Base-by-base conservation (phyloP, 2,888 invertebrate species). In the Linnaemya vulpina region DNA sequence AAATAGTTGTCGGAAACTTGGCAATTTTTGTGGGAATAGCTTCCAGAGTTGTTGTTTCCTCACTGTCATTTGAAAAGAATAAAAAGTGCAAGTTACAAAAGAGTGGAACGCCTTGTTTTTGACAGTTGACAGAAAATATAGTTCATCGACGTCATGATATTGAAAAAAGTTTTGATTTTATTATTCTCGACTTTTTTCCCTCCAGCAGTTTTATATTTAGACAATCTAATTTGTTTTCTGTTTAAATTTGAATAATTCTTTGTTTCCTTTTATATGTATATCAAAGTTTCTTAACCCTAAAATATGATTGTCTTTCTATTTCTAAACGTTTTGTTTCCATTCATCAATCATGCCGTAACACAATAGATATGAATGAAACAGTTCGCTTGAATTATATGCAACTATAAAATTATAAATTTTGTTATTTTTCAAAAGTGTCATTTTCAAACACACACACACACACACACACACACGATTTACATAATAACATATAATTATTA, bases 401-500 rank as follows among this genome's bases (percentile, higher is more conserved):
- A 53, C 8, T 46, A n/a, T n/a, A n/a, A 67, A 76, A 49, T 76
- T 76, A 51, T n/a, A n/a, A n/a, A 76, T 43, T 46, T 43, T 67
- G 55, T 58, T 76, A 30, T 20, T 25, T 40, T 17, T 17, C 0
- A 8, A 20, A 46, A 73, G 60, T 63, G 17, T 51, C 62, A 63
- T 58, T 46, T 62, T n/a, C 22, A 71, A 17, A 30, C 25, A 58
- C 11, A 67, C 4, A 25, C 25, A 65, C n/a, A 49, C 7, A 20
- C n/a, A n/a, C n/a, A n/a, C n/a, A 22, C 25, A 38, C 20, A 22
- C 13, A 13, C 13, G 17, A 46, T 71, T 43, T 71, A 71, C 62
- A 78, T 63, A 70, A 78, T 3, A 43, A 71, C 43, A 25, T 38
- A 20, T 67, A 67, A 67, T 43, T 70, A 51, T 70, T 78, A 70